A percentile compares a stretch with the other conserved stretches of the same genome.
Evolutionary conservation across 2,888 invertebrate genomes (phyloP).

Genomic region (Sussaba pulchella): DNA sequence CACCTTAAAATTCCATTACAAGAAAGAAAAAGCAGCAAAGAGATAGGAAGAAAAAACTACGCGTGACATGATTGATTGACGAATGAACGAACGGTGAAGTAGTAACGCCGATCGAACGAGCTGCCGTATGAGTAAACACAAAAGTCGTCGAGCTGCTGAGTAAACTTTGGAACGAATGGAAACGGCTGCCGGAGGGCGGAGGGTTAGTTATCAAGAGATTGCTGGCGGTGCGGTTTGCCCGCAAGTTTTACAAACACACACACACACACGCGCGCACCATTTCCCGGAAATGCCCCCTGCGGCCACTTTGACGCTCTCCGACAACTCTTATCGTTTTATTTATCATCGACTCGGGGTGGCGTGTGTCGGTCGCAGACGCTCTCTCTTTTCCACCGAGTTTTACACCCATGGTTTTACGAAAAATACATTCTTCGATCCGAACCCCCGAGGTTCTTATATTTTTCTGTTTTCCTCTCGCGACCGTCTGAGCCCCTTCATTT

Average conservation of each 20-base stretch:
- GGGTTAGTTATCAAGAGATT: slow-evolving; percentile 40
- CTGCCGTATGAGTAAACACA: slow-evolving; percentile 8
- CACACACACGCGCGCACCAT: too few species aligned
- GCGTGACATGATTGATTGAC: slow-evolving; percentile 39
- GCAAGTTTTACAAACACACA: slow-evolving; percentile 15
- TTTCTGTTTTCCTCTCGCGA: slow-evolving; percentile 55
- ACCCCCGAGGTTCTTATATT: slow-evolving; percentile 15
- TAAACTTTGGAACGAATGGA: slow-evolving; percentile 30
- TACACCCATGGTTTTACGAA: slow-evolving; percentile 10
- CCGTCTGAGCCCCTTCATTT: slow-evolving; percentile 25
- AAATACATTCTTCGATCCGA: slow-evolving; percentile 4
- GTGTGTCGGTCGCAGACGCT: neutral
- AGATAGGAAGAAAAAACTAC: neutral
- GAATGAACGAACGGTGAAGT: slow-evolving; percentile 42
- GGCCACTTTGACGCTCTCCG: slow-evolving; percentile 18
- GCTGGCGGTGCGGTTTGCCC: slow-evolving; percentile 17
- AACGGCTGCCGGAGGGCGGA: slow-evolving; percentile 16
- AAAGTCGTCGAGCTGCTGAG: slow-evolving; percentile 33
- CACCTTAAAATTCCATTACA: too few species aligned
- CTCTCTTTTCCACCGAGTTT: slow-evolving; percentile 16
- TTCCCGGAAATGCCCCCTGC: neutral
- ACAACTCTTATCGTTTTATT: slow-evolving; percentile 40
- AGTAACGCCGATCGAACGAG: slow-evolving; percentile 38
- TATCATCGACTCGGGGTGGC: slow-evolving; percentile 28
- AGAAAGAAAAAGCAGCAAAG: too few species aligned